Conservation (phyloP, 2,888 invertebrate species). For the Drosophila falleni region DNA sequence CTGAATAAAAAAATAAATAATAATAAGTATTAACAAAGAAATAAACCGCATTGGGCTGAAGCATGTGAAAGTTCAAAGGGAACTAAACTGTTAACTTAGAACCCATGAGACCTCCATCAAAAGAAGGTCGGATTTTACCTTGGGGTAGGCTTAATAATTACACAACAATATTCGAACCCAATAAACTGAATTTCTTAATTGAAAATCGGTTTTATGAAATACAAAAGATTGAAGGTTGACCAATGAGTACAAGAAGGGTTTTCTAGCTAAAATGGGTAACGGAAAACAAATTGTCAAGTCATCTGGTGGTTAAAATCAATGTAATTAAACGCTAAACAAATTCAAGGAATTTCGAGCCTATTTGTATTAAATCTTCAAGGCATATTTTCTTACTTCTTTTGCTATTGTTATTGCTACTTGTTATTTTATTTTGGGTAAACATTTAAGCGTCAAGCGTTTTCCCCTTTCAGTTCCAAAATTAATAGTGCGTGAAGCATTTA, state of each 20-base stretch:
- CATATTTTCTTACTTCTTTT: constrained; percentile 17
- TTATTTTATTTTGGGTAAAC: constrained; percentile 16
- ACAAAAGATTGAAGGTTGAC: constrained; percentile 52
- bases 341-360: constrained; percentile 63
- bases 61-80: constrained; percentile 2
- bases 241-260: constrained; percentile 17
- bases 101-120: background rate
- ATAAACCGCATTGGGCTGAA: background rate
- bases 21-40: too few relatives aligned
- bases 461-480: constrained; percentile 55
- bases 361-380: constrained; percentile 33
- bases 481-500: constrained; percentile 60
- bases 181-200: constrained; percentile 42
- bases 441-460: constrained; percentile 28
- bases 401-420: background rate
- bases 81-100: constrained; percentile 8
- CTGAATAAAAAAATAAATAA: too few relatives aligned
- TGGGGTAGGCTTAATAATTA: constrained; percentile 39
- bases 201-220: constrained; percentile 39
- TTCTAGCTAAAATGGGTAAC: constrained; percentile 10
- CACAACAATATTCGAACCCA: constrained; percentile 22
- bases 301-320: constrained; percentile 59
- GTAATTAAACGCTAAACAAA: constrained; percentile 50
- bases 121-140: constrained; percentile 28
- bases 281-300: constrained; percentile 66